These are phyloP conservation scores for Zaprionus capensis DNA, from an alignment of 1,140 invertebrate species.

Conservation along the genomic window DNA sequence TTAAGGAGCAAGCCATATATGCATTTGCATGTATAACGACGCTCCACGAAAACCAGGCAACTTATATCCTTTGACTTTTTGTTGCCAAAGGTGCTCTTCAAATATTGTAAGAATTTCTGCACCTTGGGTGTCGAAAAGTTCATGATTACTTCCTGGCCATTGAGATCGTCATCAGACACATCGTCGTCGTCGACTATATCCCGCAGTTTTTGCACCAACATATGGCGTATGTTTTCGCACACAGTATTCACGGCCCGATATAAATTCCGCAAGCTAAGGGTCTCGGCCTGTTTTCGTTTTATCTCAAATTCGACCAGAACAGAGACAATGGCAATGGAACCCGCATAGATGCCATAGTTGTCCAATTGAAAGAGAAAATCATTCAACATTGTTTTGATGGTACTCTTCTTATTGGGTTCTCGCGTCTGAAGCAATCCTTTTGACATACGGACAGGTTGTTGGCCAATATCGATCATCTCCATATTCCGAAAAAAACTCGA, in stretches of 20 bases:
- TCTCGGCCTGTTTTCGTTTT: conserved; percentile 85
- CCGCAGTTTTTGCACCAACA: conserved; percentile 55
- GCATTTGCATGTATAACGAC: conserved; percentile 91
- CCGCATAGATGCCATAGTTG: conserved; percentile 87
- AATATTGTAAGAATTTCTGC: conserved; percentile 85
- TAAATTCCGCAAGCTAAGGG: conserved; percentile 83
- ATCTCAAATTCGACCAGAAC: conserved; percentile 87
- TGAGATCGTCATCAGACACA: conserved; percentile 37
- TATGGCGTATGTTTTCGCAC: conserved; percentile 68
- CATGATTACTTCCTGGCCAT: conserved; percentile 80
- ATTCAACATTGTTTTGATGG: conserved; percentile 61
- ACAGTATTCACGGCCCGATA: conserved; percentile 84
- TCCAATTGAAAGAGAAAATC: conserved; percentile 84
- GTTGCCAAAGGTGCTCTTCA: conserved; percentile 85
- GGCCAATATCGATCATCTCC: conserved; percentile 56
- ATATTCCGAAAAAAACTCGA: not conserved
- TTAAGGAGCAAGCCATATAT: conserved; percentile 90
- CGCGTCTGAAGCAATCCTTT: conserved; percentile 40
- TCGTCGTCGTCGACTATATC: conserved; percentile 56
- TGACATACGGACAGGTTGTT: conserved; percentile 47
- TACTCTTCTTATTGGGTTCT: conserved; percentile 62
- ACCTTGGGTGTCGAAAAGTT: conserved; percentile 87
- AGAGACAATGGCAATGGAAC: conserved; percentile 85
- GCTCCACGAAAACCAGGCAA: conserved; percentile 92
- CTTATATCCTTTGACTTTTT: conserved; percentile 86